A percentile compares a stretch with the other conserved stretches of the same genome.
phyloP scores from a whole-genome alignment of 2,113 vertebrate genomes.

The Microcebus murinus region DNA sequence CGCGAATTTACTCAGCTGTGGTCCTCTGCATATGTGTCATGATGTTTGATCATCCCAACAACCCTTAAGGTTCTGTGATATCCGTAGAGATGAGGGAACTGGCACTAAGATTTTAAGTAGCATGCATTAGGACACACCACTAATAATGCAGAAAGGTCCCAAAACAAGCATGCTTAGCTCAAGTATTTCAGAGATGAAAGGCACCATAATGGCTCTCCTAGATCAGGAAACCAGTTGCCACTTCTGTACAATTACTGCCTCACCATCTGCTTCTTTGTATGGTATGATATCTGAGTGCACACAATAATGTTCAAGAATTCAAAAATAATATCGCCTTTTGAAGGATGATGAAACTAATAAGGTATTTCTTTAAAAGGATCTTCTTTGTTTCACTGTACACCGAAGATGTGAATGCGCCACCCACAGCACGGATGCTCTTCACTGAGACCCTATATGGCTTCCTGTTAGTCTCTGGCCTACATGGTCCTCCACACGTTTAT shows the following conservation, averaged over 20 bases:
- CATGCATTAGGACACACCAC: not conserved
- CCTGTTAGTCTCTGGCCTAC: not conserved
- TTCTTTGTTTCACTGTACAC: not conserved
- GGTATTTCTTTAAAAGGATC: not conserved
- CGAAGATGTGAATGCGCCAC: not conserved
- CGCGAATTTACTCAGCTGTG: not conserved
- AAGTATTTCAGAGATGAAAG: not conserved
- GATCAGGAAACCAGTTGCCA: not conserved
- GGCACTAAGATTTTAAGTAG: not conserved
- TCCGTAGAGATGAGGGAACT: not conserved
- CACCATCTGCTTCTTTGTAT: not conserved
- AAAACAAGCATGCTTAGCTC: not conserved
- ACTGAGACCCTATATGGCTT: accelerated
- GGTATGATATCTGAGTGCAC: not conserved
- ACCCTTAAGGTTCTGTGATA: not conserved
- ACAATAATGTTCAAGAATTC: not conserved
- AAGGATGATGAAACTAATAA: not conserved
- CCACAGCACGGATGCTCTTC: too few species aligned
- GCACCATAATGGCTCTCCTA: not conserved
- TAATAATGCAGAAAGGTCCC: not conserved
- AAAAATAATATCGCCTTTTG: not conserved
- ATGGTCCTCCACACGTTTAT: not conserved
- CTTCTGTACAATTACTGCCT: not conserved
- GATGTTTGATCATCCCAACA: not conserved
- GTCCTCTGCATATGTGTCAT: not conserved